Base-by-base conservation (phyloP, 2,888 invertebrate species). In the Leptarthrus brevirostris region DNA sequence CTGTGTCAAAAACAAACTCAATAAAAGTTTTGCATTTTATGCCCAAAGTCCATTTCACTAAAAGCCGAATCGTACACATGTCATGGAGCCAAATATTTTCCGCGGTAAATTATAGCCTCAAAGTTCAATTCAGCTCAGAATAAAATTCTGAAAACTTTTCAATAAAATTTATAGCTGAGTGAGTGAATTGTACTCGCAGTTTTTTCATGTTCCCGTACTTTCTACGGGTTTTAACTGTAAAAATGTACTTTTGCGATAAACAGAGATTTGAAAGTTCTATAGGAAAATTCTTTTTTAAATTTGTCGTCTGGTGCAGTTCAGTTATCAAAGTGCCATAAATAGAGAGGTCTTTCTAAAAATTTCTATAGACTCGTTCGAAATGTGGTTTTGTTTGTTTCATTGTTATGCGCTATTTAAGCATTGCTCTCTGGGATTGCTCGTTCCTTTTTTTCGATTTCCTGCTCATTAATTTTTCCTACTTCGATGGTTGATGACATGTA, bases 1-100 rank as follows among this genome's bases (percentile, higher is more conserved):
- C 64, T 3, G 66, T 69, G 73, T 74, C 73, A 74, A 34, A 66
- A 53, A 52, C 73, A 74, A 74, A 54, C 73, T 74, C 73, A 74
- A 74, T 74, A 74, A 74, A 74, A 74, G 73, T 74, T 74, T 53
- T 69, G 69, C 73, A 54, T 74, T 69, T 74, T 66, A 74, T 66
- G 69, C 54, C 53, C 22, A 53, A 74, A 74, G 69, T 66, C 47
- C 54, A 74, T 74, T 74, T 74, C 53, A 44, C 54, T 74, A 66
- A 74, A 74, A 74, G 69, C 69, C 69, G 52, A 52, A 69, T 69
- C 14, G 69, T 69, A 69, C 69, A 71, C 40, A 71, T 71, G 54
- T 71, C 71, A 54, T 24, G 54, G 53, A 54, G 40, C 24, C 54
- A 71, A 54, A 54, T 54, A 71, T 54, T 54, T 71, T 54, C 54